Conservation (phyloP, 2,797 vertebrate genomes). For the Siniperca obscura region DNA sequence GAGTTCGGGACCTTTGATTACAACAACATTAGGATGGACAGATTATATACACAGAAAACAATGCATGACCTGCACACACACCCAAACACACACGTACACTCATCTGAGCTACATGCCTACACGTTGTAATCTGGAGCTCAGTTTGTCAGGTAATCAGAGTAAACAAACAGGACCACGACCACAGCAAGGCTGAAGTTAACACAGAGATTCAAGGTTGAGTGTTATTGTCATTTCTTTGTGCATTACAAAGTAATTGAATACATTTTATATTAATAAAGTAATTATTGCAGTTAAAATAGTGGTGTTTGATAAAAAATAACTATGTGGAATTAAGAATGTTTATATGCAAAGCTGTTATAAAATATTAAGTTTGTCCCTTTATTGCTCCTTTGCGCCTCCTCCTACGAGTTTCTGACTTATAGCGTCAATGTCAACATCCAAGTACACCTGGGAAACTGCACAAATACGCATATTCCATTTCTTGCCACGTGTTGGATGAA, state of each 20-base stretch:
- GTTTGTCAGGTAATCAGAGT: conserved; percentile 14
- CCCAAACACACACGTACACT: conserved; percentile 34
- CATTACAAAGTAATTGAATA: not conserved
- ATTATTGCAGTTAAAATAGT: not conserved
- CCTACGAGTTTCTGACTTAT: not conserved
- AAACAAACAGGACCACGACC: conserved; percentile 22
- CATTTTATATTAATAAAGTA: not conserved
- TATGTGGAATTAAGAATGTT: not conserved
- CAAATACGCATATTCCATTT: not conserved
- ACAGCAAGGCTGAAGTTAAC: conserved; percentile 16
- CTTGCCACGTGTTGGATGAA: not conserved
- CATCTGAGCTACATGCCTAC: conserved; percentile 22
- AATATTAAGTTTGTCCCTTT: not conserved
- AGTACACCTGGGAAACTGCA: not conserved
- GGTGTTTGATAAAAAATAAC: not conserved
- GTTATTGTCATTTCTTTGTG: not conserved
- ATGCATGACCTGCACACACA: conserved; percentile 29
- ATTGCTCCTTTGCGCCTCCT: not conserved
- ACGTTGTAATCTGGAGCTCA: conserved; percentile 49
- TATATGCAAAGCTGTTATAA: not conserved
- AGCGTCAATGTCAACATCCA: not conserved
- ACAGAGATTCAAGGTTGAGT: not conserved
- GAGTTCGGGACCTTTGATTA: conserved; percentile 57
- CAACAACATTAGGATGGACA: conserved; percentile 38
- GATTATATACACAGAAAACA: conserved; percentile 54